Percentiles rank a stretch among this genome's conserved stretches.
These are phyloP conservation scores for Paedocypris sp. DNA, from an alignment of 2,113 vertebrate species.

Conservation along the genomic window DNA sequence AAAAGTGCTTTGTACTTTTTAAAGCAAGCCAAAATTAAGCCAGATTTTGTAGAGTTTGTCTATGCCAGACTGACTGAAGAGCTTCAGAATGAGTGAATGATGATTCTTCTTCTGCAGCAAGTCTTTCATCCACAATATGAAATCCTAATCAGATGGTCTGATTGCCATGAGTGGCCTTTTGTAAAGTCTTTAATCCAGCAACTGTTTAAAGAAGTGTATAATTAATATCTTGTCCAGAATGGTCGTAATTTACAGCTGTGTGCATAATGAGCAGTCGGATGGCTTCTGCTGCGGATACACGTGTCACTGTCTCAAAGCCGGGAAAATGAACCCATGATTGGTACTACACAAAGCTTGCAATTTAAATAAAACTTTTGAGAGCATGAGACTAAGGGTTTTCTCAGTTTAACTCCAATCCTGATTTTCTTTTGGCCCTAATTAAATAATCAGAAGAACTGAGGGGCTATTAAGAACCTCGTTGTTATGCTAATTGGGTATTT, in stretches of 20 bases:
- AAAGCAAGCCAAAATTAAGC: not conserved
- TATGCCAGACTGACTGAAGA: conserved; percentile 33
- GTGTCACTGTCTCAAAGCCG: conserved; percentile 63
- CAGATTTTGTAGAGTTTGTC: conserved; percentile 19
- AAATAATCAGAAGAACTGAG: conserved; percentile 81
- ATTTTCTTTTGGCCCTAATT: conserved; percentile 69
- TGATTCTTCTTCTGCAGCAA: conserved; percentile 35
- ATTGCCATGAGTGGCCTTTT: conserved; percentile 61
- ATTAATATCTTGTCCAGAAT: conserved; percentile 79
- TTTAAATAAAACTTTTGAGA: conserved; percentile 63
- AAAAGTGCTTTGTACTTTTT: not conserved
- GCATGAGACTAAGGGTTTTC: conserved; percentile 59
- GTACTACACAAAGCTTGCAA: conserved; percentile 59
- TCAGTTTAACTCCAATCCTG: conserved; percentile 74
- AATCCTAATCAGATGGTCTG: conserved; percentile 60
- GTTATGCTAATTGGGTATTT: conserved; percentile 70
- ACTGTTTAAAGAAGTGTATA: conserved; percentile 70
- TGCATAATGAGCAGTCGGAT: conserved; percentile 79
- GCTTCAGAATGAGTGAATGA: conserved; percentile 33
- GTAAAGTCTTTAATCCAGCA: conserved; percentile 57
- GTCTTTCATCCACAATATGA: conserved; percentile 48
- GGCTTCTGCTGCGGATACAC: conserved; percentile 56
- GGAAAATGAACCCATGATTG: conserved; percentile 82
- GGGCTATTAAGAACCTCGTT: conserved; percentile 78
- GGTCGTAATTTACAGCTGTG: conserved; percentile 67